Base-by-base conservation (phyloP, 2,797 vertebrate species). In the Lepilemur ruficaudatus region DNA sequence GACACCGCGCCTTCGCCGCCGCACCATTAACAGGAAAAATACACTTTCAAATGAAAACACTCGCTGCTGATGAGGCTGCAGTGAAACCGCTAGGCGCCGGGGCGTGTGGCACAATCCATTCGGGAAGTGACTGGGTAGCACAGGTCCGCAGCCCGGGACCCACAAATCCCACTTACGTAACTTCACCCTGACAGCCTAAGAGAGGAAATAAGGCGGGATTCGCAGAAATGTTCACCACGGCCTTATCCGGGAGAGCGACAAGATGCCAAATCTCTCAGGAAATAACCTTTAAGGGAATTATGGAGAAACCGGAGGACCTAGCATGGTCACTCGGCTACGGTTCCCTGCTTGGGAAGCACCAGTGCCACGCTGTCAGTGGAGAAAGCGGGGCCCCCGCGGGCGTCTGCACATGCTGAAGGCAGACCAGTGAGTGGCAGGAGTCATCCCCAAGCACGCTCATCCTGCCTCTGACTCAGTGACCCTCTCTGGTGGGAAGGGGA, bases 291-390 rank as follows among this genome's bases (percentile, higher is more conserved):
- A 30, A 48, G 7, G 2, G n/a, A 59, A 41, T 32, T 11, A 41
- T 0, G 12, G 84, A 38, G 52, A 28, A 35, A 14, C 2, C 17
- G 38, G 5, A 67, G 28, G 75, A 0, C 30, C 35, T 7, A 0
- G 63, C 0, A 10, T 0, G 1, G 59, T 13, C 32, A 4, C 46
- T 9, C 1, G 38, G 46, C 2, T 65, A 12, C 13, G 0, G 0
- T 7, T 25, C 13, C 75, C 13, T 3, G 28, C 28, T 25, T 11
- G 57, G 63, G 48, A 80, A 17, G 61, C 5, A 15, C 83, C 22
- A 2, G 0, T 4, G 65, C 2, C 32, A 2, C 10, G 2, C 15
- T 0, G 7, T 15, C 17, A n/a, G 35, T 4, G 7, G 28, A 59
- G 32, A 14, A 67, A 38, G 13, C 1, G 12, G 22, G 15, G 76